Conservation (phyloP, 2,113 vertebrate species). For the Podiceps cristatus region DNA sequence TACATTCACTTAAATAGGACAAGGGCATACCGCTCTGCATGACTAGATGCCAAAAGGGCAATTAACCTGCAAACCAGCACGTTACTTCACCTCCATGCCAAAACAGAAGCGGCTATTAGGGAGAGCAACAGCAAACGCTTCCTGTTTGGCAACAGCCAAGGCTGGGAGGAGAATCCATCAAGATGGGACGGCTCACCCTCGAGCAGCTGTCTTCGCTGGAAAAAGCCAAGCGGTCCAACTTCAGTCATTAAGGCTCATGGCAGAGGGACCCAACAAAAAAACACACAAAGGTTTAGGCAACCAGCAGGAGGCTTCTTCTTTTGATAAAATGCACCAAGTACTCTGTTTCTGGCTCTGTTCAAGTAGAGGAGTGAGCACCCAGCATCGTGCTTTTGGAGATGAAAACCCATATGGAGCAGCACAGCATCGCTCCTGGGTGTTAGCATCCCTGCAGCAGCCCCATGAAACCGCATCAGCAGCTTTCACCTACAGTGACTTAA, state of each 20-base stretch:
- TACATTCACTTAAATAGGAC: background rate
- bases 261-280: background rate
- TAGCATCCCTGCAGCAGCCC: background rate
- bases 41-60: background rate
- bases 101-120: background rate
- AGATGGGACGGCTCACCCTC: background rate
- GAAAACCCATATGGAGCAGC: background rate
- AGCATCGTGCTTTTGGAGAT: accelerated
- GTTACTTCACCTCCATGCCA: background rate
- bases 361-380: background rate
- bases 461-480: background rate
- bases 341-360: background rate
- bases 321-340: background rate
- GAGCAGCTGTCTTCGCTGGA: background rate
- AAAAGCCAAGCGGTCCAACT: background rate
- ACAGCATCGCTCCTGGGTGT: background rate
- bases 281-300: background rate
- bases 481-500: background rate
- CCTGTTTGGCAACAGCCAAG: background rate
- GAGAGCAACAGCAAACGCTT: background rate
- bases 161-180: background rate
- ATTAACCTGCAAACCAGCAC: background rate
- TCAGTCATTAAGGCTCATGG: accelerated
- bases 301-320: background rate
- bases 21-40: background rate